Evolutionary conservation across 1,140 invertebrate species (phyloP), one percentile per base, ranked within the genome.

Genomic region (Euura saliciscinereae): DNA sequence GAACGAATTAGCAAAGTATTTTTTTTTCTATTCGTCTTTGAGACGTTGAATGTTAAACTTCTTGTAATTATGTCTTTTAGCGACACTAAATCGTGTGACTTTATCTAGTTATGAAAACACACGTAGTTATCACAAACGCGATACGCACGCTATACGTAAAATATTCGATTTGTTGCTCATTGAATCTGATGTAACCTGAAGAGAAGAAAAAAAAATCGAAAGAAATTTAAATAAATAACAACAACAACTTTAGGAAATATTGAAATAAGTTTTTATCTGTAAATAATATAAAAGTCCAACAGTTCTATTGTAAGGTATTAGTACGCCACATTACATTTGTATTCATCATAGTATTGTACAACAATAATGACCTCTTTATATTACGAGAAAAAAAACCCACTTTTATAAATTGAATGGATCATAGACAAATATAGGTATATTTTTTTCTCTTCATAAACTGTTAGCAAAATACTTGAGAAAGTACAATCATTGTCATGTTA

Each of bases 281-380:
- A 59, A 59, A 59, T 59, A 28, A 59, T 59, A 59, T 51, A 51
- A 7, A 51, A 7, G 2, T 59, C 10, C 13, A 59, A 11, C 13
- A 59, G 13, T 11, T 11, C 51, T 11, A n/a, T 59, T 59, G 10
- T 59, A 59, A n/a, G 51, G 51, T 59, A 59, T 59, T 59, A 59
- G 10, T 59, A 59, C 13, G 13, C 51, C 51, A 59, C 51, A 59
- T n/a, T n/a, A 59, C 51, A 2, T 3, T 59, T 59, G 51, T 59
- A 59, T 59, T 59, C 51, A 59, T 59, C 13, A 59, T 59, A 59
- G 51, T 59, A 59, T 59, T 59, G 3, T 59, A 59, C 51, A 59
- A 28, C 28, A 28, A 59, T n/a, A 59, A 59, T 59, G 51, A 59
- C 51, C 51, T 59, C 51, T 59, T 2, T 59, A 59, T n/a, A 59